A percentile compares a stretch with the other conserved stretches of the same genome.
Evolutionary conservation across 1,140 invertebrate species (phyloP).

Genomic region (Stegodyphus mimosarum): DNA sequence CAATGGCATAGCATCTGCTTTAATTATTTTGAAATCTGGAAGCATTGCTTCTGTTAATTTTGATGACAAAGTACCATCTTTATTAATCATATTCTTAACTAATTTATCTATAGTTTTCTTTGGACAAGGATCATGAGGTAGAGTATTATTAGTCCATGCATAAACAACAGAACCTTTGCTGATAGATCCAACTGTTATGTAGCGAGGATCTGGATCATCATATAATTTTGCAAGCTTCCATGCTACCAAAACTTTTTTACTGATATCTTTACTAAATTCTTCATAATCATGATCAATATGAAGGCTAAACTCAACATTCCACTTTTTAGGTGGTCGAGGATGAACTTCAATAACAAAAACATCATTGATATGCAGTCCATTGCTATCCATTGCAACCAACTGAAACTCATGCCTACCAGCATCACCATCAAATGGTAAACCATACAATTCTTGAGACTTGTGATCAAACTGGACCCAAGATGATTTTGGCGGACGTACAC

Average conservation of each 20-base stretch:
- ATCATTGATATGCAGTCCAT: slow-evolving; percentile 78
- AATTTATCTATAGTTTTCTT: slow-evolving; percentile 79
- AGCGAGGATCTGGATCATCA: slow-evolving; percentile 78
- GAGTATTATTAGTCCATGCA: slow-evolving; percentile 83
- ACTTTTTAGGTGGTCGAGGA: slow-evolving; percentile 69
- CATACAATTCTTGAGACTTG: slow-evolving; percentile 90
- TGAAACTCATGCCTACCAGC: slow-evolving; percentile 81
- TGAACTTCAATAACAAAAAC: slow-evolving; percentile 81
- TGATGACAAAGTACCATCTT: slow-evolving; percentile 70
- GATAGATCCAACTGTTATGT: slow-evolving; percentile 76
- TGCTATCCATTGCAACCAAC: slow-evolving; percentile 77
- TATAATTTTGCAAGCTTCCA: slow-evolving; percentile 82
- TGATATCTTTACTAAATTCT: slow-evolving; percentile 77
- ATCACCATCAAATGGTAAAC: slow-evolving; percentile 79
- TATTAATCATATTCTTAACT: slow-evolving; percentile 73
- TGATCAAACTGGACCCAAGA: slow-evolving; percentile 91
- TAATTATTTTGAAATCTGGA: slow-evolving; percentile 81
- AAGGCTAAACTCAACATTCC: slow-evolving; percentile 77
- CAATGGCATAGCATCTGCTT: slow-evolving; percentile 77
- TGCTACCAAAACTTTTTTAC: slow-evolving; percentile 75
- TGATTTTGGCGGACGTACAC: slow-evolving; percentile 74
- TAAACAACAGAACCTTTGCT: slow-evolving; percentile 72
- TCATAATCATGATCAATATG: slow-evolving; percentile 80
- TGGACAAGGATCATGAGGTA: slow-evolving; percentile 79
- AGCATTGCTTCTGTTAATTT: slow-evolving; percentile 79